Evolutionary conservation across 2,113 vertebrate genomes (phyloP), one percentile per base, ranked within the genome.

Genomic region (Leucopternis melanops): DNA sequence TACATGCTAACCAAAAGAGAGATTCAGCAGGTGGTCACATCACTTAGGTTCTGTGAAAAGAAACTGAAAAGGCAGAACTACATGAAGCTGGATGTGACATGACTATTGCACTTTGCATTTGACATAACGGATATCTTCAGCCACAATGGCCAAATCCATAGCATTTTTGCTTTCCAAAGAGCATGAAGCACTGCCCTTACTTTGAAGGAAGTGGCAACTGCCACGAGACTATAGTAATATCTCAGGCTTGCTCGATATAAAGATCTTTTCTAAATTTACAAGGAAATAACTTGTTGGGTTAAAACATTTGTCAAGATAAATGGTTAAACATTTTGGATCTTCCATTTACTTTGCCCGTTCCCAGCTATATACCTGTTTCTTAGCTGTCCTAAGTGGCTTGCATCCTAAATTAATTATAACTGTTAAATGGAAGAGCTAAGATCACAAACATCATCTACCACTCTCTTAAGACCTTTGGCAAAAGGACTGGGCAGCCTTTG

Each of bases 11-110:
- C 81, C 74, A 70, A 93, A 88, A 82, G 71, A 88, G 44, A 42
- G 29, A 89, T 96, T 83, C 91, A 95, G 85, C 94, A 91, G 89
- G 92, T 94, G 90, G 82, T 55, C 82, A 91, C 72, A 84, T 59
- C 73, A 82, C 81, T 90, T 72, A 67, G 49, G 59, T 67, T 91
- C 90, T 78, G 74, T 92, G 84, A 95, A 94, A 90, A 81, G 61
- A 92, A 95, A 87, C 47, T 77, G 74, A 86, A 95, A 90, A 86
- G 66, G 52, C 79, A 92, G 69, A 92, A 93, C 81, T 91, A 34
- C 67, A 67, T 88, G 59, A 86, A 77, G 67, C 79, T 94, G 65
- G 83, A 88, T 25, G 52, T 94, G 90, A 91, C 65, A 67, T 31
- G 78, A 96, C 73, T 96, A 26, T 65, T 89, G 78, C 78, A 79